phyloP scores from a whole-genome alignment of 2,113 vertebrate species.

The Cromileptes altivelis region DNA sequence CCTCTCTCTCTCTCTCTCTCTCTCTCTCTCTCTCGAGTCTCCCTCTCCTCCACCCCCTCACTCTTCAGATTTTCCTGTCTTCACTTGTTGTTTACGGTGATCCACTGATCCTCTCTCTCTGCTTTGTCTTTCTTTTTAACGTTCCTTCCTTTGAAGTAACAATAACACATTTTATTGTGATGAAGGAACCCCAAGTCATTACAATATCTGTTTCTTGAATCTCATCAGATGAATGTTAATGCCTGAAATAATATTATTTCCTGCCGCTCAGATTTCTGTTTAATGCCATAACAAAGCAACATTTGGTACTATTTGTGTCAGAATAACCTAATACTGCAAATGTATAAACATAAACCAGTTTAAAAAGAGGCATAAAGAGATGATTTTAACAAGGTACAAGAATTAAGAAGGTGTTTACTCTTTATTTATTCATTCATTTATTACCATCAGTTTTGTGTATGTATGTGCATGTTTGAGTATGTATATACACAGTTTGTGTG shows the following conservation, averaged over 20 bases:
- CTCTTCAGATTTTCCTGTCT: conserved; percentile 27
- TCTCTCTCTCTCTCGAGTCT: conserved; percentile 4
- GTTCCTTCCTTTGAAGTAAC: conserved; percentile 19
- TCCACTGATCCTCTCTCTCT: conserved; percentile 25
- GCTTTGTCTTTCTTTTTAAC: conserved; percentile 1
- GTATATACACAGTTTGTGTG: too few species aligned
- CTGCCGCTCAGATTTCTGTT: not conserved
- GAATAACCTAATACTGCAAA: not conserved
- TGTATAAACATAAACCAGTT: not conserved
- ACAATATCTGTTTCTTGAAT: conserved; percentile 18
- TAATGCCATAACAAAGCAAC: conserved; percentile 18
- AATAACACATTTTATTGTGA: not conserved
- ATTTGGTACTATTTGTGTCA: not conserved
- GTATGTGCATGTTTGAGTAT: too few species aligned
- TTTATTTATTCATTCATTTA: too few species aligned
- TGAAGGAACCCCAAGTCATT: conserved; percentile 9
- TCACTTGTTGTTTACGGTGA: conserved; percentile 23
- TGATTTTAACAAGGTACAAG: too few species aligned
- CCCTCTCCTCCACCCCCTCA: not conserved
- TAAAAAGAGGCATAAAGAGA: too few species aligned
- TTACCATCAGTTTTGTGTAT: too few species aligned
- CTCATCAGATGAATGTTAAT: not conserved
- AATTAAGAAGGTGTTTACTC: too few species aligned
- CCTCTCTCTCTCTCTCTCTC: conserved; percentile 6
- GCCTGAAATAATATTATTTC: not conserved